Evolutionary conservation across 2,888 invertebrate species (phyloP), one percentile per base, ranked within the genome.

Genomic region (Oxytorus armatus): DNA sequence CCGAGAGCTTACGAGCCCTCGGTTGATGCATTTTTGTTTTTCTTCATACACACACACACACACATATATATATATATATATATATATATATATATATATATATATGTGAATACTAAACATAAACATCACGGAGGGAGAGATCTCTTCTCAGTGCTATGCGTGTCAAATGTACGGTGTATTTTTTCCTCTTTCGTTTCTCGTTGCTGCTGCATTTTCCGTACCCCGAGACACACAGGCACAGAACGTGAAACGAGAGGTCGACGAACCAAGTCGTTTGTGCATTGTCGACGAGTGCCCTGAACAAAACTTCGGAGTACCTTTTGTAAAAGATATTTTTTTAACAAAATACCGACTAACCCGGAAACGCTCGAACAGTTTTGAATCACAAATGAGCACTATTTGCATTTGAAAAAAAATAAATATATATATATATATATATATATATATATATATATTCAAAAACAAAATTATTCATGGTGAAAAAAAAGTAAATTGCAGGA

Each of bases 161-260:
- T 74, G 74, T 74, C 63, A 74, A 69, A 42, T 33, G 44, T 39
- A 23, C 59, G 39, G 49, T 59, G 23, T 61, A 61, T 42, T 51
- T 36, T 72, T 61, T 61, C 49, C n/a, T 49, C 39, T 72, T 72
- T 39, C 61, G 49, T 72, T 72, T 65, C 42, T 25, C 66, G 47
- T 57, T 33, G n/a, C 18, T 10, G 49, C 25, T 39, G 59, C 18
- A 72, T 75, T 69, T 79, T 75, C 75, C 70, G 21, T 55, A 51
- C 29, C 33, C 36, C n/a, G n/a, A n/a, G n/a, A n/a, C n/a, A n/a
- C n/a, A n/a, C n/a, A n/a, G 59, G 16, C 23, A 29, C 63, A 23
- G 21, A 33, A 53, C 55, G 33, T 63, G 53, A 65, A 55, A 63
- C 53, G 68, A 70, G 61, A 61, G 77, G 77, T 77, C 77, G 72